phyloP scores from a whole-genome alignment of 2,888 invertebrate genomes.

The Polymixis flavicincta region DNA sequence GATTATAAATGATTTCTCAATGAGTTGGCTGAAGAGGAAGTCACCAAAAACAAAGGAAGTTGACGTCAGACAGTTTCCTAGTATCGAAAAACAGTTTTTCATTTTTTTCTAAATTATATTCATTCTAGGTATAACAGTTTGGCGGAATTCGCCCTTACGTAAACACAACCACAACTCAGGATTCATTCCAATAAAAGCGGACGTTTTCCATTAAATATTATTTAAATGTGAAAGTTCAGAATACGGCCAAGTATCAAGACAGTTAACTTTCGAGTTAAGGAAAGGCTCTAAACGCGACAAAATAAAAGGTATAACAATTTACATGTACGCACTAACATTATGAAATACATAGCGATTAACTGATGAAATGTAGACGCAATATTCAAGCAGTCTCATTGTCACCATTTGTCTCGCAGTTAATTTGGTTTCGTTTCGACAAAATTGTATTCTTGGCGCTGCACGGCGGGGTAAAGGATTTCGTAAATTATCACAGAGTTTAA shows the following conservation, averaged over 20 bases:
- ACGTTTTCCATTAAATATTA: neutral
- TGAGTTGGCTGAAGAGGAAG: constrained; percentile 12
- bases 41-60: neutral
- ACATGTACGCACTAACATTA: constrained; percentile 30
- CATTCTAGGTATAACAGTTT: too few relatives aligned
- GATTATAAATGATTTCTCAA: neutral
- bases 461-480: constrained; percentile 52
- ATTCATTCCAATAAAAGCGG: neutral
- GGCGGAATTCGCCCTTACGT: neutral
- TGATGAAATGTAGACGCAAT: constrained; percentile 34
- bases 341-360: constrained; percentile 43
- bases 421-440: constrained; percentile 63
- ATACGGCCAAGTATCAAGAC: neutral
- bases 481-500: constrained; percentile 60
- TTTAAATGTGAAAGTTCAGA: neutral
- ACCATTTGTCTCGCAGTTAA: constrained; percentile 67
- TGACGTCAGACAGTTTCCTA: too few relatives aligned
- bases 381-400: constrained; percentile 59
- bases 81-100: too few relatives aligned
- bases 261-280: constrained; percentile 26
- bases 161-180: neutral
- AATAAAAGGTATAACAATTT: constrained; percentile 29
- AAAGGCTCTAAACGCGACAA: constrained; percentile 16
- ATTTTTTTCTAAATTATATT: too few relatives aligned
- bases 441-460: constrained; percentile 34